Conservation (phyloP, 1,140 invertebrate genomes). For the Augochlora pura region DNA sequence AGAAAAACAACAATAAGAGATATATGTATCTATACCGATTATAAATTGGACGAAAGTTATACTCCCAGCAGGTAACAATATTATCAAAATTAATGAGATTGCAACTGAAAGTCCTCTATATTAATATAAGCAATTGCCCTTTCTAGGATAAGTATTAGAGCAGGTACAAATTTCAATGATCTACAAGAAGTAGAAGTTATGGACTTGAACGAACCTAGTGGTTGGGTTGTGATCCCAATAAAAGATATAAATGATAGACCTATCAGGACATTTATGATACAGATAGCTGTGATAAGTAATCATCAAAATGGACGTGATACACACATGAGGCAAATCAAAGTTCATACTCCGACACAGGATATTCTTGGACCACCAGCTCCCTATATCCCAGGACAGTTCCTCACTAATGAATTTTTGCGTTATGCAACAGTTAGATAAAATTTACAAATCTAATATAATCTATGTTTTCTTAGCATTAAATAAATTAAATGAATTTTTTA, state of each 20-base stretch:
- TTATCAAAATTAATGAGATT: not conserved
- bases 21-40: slow-evolving; percentile 98
- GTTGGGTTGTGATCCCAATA: slow-evolving; percentile 96
- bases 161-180: slow-evolving; percentile 98
- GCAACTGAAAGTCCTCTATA: too few species aligned
- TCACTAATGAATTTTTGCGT: slow-evolving; percentile 90
- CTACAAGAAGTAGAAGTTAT: slow-evolving; percentile 98
- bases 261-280: slow-evolving; percentile 97
- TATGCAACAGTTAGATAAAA: slow-evolving; percentile 88
- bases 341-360: slow-evolving; percentile 94
- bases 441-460: slow-evolving; percentile 2
- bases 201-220: slow-evolving; percentile 95
- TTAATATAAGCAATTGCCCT: not conserved
- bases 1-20: slow-evolving; percentile 97
- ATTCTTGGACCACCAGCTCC: slow-evolving; percentile 85
- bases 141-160: slow-evolving; percentile 93
- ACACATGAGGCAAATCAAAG: slow-evolving; percentile 97
- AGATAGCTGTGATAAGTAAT: slow-evolving; percentile 98
- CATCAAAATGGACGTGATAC: slow-evolving; percentile 99
- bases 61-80: slow-evolving; percentile 92
- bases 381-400: slow-evolving; percentile 88
- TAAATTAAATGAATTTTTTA: slow-evolving; percentile 31
- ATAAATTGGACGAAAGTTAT: slow-evolving; percentile 99
- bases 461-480: not conserved
- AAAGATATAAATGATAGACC: slow-evolving; percentile 94